Percentiles rank a stretch among this genome's conserved stretches.
phyloP scores from a whole-genome alignment of 2,888 invertebrate genomes.

The Hirudinaria manillensis region DNA sequence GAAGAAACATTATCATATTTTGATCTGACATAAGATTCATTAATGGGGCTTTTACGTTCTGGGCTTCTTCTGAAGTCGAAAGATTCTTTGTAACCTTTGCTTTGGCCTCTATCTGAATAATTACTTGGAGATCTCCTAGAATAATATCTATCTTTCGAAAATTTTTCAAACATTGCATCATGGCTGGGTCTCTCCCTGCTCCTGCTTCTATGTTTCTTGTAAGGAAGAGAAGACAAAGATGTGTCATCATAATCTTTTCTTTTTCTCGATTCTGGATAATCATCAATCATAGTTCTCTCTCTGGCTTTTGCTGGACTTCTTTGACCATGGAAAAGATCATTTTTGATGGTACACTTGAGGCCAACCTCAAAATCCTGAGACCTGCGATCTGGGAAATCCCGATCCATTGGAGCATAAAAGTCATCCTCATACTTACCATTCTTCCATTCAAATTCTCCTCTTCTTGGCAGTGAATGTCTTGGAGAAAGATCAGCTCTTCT shows the following conservation, averaged over 20 bases:
- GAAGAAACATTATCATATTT: neutral
- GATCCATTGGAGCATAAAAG: neutral
- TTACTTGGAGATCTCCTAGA: neutral
- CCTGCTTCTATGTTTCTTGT: constrained; percentile 12
- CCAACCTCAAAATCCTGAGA: neutral
- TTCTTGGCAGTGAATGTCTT: neutral
- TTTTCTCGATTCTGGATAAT: neutral
- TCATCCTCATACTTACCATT: neutral
- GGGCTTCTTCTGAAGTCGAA: neutral
- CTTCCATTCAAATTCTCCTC: neutral
- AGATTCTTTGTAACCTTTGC: neutral
- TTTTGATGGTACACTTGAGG: constrained; percentile 11
- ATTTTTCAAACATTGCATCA: constrained; percentile 7
- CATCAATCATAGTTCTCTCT: neutral
- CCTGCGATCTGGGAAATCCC: neutral
- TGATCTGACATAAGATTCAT: constrained; percentile 1
- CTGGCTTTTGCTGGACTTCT: neutral
- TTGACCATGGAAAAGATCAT: constrained; percentile 11
- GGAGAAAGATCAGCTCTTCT: neutral
- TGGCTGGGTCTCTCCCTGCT: constrained; percentile 1
- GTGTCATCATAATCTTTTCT: neutral
- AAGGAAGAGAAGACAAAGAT: neutral
- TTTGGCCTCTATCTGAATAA: neutral
- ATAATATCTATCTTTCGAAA: neutral
- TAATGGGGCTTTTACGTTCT: too few relatives aligned